A percentile compares a stretch with the other conserved stretches of the same genome.
phyloP scores from a whole-genome alignment of 2,797 vertebrate genomes.

The Adrianichthys oophorus region DNA sequence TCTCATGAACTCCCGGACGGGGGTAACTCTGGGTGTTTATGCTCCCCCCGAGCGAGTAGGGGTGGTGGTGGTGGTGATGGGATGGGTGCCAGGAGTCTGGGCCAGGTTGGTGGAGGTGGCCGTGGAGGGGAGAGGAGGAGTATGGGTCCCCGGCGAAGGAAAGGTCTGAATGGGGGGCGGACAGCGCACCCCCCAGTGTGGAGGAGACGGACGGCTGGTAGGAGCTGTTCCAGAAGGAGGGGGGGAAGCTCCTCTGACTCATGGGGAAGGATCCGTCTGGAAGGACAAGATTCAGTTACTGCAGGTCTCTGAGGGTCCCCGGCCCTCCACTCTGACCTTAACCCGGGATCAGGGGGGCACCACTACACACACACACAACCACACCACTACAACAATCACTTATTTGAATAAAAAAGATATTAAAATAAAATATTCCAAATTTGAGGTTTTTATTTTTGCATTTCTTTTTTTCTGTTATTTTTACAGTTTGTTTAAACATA shows the following conservation, averaged over 20 bases:
- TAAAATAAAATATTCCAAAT: no score
- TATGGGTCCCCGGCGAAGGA: constrained; percentile 90
- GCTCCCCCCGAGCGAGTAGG: constrained; percentile 84
- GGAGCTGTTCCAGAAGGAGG: constrained; percentile 97
- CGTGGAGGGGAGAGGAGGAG: constrained; percentile 84
- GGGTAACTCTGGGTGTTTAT: constrained; percentile 87
- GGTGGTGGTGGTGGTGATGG: constrained; percentile 89
- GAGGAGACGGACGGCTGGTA: constrained; percentile 87
- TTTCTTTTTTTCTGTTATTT: no score
- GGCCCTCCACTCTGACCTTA: no score
- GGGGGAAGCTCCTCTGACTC: constrained; percentile 95
- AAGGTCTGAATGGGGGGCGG: constrained; percentile 86
- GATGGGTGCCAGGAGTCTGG: constrained; percentile 91
- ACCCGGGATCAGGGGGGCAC: no score
- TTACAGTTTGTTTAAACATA: no score
- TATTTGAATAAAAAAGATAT: no score
- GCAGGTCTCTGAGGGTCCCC: background rate
- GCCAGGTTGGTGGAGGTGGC: constrained; percentile 91
- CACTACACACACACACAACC: no score
- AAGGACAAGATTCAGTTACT: background rate
- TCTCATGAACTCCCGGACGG: constrained; percentile 87
- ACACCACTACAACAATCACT: no score
- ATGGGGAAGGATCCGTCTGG: constrained; percentile 91
- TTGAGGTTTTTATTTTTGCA: no score
- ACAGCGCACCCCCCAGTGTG: constrained; percentile 81